Evolutionary conservation across 2,797 vertebrate genomes (phyloP).

Genomic region (Takifugu ocellatus): DNA sequence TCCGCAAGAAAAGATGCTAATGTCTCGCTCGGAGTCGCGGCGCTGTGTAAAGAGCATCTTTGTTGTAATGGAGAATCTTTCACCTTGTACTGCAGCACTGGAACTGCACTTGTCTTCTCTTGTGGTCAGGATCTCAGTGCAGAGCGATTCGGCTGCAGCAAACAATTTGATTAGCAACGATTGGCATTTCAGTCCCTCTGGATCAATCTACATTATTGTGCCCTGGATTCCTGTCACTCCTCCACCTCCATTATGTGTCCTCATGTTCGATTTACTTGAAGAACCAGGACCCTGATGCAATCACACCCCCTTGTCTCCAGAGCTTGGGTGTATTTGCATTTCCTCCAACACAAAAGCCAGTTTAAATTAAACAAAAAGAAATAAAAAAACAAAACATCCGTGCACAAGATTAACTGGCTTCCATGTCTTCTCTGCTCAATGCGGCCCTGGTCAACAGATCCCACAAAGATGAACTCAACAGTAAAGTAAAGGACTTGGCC

Average conservation of each 20-base stretch:
- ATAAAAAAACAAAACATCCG: too few relatives aligned
- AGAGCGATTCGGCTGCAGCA: constrained; percentile 35
- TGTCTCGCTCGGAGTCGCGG: too few relatives aligned
- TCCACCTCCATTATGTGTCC: constrained; percentile 45
- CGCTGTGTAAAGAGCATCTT: too few relatives aligned
- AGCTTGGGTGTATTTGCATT: background rate
- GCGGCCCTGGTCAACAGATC: constrained; percentile 14
- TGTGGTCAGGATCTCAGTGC: constrained; percentile 12
- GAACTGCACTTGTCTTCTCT: constrained; percentile 15
- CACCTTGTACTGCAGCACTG: constrained; percentile 7
- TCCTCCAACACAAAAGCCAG: background rate
- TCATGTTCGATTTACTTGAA: constrained; percentile 42
- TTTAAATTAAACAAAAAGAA: background rate
- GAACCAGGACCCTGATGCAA: constrained; percentile 17
- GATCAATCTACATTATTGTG: constrained; percentile 52
- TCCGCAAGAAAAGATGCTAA: too few relatives aligned
- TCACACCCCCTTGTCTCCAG: constrained; percentile 2
- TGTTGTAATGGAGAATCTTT: constrained; percentile 11
- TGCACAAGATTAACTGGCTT: too few relatives aligned
- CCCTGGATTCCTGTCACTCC: constrained; percentile 38
- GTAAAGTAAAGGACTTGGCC: too few relatives aligned
- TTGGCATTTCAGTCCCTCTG: constrained; percentile 47
- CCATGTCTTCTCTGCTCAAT: background rate
- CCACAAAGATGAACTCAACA: constrained; percentile 9
- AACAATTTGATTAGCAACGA: constrained; percentile 61